Conservation (phyloP, 2,113 vertebrate species). For the Corapipo altera region DNA sequence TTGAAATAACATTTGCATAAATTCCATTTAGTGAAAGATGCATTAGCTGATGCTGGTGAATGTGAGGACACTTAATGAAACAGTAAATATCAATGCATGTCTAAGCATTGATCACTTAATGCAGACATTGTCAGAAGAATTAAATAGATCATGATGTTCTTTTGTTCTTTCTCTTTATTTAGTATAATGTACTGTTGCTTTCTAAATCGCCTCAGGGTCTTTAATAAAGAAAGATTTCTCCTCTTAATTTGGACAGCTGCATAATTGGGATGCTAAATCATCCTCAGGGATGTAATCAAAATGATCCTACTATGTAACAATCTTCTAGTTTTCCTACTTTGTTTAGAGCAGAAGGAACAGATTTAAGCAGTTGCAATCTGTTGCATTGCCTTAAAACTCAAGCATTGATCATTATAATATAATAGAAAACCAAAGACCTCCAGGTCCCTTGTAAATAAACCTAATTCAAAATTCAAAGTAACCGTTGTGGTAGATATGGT, state of each 20-base stretch:
- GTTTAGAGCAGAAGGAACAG: background rate
- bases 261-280: constrained; percentile 37
- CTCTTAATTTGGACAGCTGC: constrained; percentile 15
- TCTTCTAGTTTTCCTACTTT: background rate
- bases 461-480: background rate
- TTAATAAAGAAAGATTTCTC: constrained; percentile 25
- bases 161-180: constrained; percentile 21
- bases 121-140: constrained; percentile 1
- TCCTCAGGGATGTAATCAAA: constrained; percentile 11
- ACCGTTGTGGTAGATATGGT: background rate
- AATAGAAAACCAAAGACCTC: background rate
- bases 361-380: background rate
- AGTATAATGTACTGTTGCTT: background rate
- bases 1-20: constrained; percentile 17
- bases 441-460: background rate
- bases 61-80: constrained; percentile 4
- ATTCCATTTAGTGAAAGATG: background rate
- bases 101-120: constrained; percentile 5
- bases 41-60: background rate
- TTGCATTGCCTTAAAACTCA: background rate
- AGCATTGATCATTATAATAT: background rate
- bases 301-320: background rate
- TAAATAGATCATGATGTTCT: background rate
- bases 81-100: background rate
- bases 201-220: constrained; percentile 14